Evolutionary conservation across 1,140 invertebrate genomes (phyloP).

Genomic region (Metopolophium dirhodum): DNA sequence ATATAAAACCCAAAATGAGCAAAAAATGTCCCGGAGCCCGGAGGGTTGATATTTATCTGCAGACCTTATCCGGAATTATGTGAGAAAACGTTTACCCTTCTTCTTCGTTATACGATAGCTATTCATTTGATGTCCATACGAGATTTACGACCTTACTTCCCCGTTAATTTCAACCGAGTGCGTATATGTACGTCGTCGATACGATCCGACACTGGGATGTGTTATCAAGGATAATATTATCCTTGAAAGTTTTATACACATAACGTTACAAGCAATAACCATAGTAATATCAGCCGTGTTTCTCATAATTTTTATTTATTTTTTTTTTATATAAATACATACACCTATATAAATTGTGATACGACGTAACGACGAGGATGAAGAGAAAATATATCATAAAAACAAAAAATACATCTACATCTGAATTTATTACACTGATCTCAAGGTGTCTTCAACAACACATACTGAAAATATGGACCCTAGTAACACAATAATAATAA

Average conservation of each 20-base stretch:
- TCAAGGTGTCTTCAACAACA: background rate
- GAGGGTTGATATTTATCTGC: background rate
- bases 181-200: background rate
- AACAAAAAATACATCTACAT: background rate
- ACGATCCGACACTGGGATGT: background rate
- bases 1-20: background rate
- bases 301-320: background rate
- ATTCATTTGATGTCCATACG: constrained; percentile 2
- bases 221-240: background rate
- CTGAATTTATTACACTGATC: background rate
- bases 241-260: background rate
- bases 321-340: too few relatives aligned
- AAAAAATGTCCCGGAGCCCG: background rate
- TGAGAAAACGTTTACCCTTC: background rate
- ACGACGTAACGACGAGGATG: background rate
- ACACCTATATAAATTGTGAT: background rate
- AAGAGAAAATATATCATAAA: background rate
- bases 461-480: background rate
- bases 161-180: background rate
- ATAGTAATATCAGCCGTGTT: background rate
- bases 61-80: background rate
- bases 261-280: background rate
- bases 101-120: background rate
- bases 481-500: background rate
- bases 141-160: background rate